Evolutionary conservation across 2,113 vertebrate species (phyloP).

Genomic region (Trichechus manatus): DNA sequence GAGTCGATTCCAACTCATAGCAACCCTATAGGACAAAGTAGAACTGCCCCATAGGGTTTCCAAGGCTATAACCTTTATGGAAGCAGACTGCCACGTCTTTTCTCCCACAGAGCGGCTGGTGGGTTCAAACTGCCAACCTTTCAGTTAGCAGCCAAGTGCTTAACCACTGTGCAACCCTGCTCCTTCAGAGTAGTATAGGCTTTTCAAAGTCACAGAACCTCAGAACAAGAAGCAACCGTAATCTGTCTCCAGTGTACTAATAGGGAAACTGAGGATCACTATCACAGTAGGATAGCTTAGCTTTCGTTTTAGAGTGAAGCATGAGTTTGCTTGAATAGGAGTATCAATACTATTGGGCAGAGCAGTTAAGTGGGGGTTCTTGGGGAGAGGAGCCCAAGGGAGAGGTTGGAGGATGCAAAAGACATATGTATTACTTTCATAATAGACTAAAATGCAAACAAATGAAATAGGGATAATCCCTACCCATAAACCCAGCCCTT

Average conservation of each 20-base stretch:
- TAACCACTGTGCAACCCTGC: not conserved
- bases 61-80: not conserved
- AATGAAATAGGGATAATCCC: not conserved
- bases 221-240: not conserved
- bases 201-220: conserved; percentile 36
- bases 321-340: not conserved
- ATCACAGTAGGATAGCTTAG: not conserved
- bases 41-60: not conserved
- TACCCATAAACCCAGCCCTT: not conserved
- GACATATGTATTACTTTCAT: not conserved
- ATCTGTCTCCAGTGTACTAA: not conserved
- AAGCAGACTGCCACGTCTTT: no score
- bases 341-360: not conserved
- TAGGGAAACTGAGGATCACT: conserved; percentile 29
- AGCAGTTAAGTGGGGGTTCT: not conserved
- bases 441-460: conserved; percentile 9
- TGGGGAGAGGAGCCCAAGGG: not conserved
- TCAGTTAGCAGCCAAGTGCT: not conserved
- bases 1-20: not conserved
- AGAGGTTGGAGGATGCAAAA: conserved; percentile 28
- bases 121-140: not conserved
- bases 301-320: conserved; percentile 20
- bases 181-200: not conserved
- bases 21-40: no score
- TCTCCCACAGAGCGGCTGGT: not conserved